Percentiles rank a stretch among this genome's conserved stretches.
phyloP scores from a whole-genome alignment of 2,113 vertebrate species.

The Tinamus guttatus region DNA sequence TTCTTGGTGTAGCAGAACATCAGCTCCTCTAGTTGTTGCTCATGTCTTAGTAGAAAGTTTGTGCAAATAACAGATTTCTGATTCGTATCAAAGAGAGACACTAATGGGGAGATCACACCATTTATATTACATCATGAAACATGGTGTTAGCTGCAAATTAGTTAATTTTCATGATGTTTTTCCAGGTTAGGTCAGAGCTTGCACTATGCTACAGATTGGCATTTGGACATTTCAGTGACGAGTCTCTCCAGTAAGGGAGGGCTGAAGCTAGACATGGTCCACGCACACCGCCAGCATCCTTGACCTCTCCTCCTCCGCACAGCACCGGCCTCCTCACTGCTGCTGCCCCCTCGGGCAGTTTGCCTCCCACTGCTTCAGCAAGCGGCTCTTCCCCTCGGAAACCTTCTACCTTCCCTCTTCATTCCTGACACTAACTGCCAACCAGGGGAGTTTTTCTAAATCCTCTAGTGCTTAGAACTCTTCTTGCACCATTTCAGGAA shows the following conservation, averaged over 20 bases:
- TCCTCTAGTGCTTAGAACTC: not conserved
- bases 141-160: not conserved
- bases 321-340: not conserved
- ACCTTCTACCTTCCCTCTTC: not conserved
- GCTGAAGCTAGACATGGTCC: not conserved
- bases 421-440: not conserved
- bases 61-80: not conserved
- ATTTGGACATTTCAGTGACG: not conserved
- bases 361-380: not conserved
- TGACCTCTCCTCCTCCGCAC: not conserved
- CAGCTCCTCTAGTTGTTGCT: not conserved
- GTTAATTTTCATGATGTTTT: not conserved
- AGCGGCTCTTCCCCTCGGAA: not conserved
- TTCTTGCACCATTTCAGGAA: not conserved
- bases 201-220: not conserved
- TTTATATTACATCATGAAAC: not conserved
- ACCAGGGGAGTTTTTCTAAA: not conserved
- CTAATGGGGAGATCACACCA: not conserved
- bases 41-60: not conserved
- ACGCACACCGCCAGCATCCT: not conserved
- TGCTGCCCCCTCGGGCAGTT: not conserved
- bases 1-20: not conserved
- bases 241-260: not conserved
- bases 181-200: not conserved
- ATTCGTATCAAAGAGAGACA: not conserved